These are phyloP conservation scores for Hemichromis elongatus DNA, from an alignment of 2,113 vertebrate genomes.

Conservation along the genomic window DNA sequence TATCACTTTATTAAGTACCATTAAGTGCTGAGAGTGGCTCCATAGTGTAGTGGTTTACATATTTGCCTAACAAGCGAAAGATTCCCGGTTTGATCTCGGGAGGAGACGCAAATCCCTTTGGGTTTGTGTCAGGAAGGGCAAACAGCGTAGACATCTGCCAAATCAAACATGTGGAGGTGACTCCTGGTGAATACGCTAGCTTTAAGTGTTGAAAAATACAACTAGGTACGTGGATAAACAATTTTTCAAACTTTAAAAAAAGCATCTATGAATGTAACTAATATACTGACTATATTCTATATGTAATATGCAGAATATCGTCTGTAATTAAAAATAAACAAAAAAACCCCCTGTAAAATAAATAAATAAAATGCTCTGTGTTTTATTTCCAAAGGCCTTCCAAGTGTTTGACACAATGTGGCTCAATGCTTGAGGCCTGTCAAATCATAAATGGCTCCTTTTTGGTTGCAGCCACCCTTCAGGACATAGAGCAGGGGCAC, in stretches of 20 bases:
- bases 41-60: not conserved
- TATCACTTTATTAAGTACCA: conserved; percentile 23
- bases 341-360: not conserved
- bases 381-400: not conserved
- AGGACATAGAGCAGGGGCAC: conserved; percentile 21
- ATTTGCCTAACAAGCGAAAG: not conserved
- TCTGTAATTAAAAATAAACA: not conserved
- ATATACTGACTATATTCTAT: not conserved
- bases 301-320: not conserved
- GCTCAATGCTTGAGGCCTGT: conserved; percentile 19
- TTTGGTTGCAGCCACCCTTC: conserved; percentile 15
- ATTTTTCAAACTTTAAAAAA: not conserved
- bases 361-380: too few relatives aligned
- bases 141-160: not conserved
- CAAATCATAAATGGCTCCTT: conserved; percentile 36
- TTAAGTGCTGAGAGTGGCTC: not conserved
- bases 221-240: not conserved
- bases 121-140: not conserved
- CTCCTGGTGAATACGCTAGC: not conserved
- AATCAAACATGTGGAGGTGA: not conserved
- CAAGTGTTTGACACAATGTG: conserved; percentile 16
- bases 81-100: not conserved
- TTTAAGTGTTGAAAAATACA: not conserved
- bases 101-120: not conserved
- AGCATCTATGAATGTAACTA: not conserved